These are phyloP conservation scores for Clitarchus hookeri DNA, from an alignment of 2,888 invertebrate species.

Conservation along the genomic window DNA sequence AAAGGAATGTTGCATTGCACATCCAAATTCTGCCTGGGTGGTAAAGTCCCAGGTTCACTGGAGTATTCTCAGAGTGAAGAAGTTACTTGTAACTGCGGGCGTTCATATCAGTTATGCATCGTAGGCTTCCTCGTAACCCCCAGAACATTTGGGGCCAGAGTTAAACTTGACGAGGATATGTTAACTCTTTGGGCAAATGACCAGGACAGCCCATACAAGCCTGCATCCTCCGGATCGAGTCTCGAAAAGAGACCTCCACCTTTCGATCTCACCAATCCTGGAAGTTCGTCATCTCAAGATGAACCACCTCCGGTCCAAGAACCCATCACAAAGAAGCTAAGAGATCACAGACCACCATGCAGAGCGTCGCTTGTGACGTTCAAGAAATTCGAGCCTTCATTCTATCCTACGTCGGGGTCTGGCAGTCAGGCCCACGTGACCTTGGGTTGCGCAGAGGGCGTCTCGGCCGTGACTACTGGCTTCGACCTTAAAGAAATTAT, in stretches of 20 bases:
- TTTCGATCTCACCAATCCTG: not conserved
- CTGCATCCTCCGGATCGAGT: not conserved
- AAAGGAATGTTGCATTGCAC: conserved; percentile 49
- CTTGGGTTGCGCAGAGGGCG: conserved; percentile 46
- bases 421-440: conserved; percentile 48
- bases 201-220: conserved; percentile 33
- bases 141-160: conserved; percentile 50
- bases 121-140: conserved; percentile 50
- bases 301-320: not conserved
- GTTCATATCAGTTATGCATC: conserved; percentile 45
- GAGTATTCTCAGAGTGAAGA: conserved; percentile 30
- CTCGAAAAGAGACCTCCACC: not conserved
- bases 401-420: conserved; percentile 31
- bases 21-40: conserved; percentile 48
- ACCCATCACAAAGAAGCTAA: not conserved
- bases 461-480: conserved; percentile 47
- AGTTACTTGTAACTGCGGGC: conserved; percentile 28
- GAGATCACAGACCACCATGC: conserved; percentile 26
- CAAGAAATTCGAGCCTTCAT: conserved; percentile 29
- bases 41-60: conserved; percentile 42
- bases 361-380: conserved; percentile 33
- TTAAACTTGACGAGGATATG: conserved; percentile 48
- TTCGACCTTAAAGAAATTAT: conserved; percentile 47
- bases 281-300: not conserved
- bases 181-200: conserved; percentile 48